Conservation (phyloP, 2,888 invertebrate species). For the Andrena bucephala region DNA sequence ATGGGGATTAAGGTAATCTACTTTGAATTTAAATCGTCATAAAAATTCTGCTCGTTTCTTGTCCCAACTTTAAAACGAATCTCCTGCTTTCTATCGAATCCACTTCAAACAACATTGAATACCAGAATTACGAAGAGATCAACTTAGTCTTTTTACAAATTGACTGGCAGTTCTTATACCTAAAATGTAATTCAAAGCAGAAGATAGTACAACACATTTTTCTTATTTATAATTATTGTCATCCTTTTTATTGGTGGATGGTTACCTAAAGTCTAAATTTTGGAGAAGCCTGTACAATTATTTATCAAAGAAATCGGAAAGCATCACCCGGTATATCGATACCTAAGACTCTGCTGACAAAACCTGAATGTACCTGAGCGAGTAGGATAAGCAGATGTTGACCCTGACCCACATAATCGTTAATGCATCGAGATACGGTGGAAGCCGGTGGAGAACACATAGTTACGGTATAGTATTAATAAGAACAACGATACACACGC, state of each 20-base stretch:
- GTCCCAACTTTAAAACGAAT: neutral
- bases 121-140: too few species aligned
- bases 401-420: constrained; percentile 83
- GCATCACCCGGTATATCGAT: constrained; percentile 38
- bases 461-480: constrained; percentile 67
- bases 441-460: constrained; percentile 58
- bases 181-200: too few species aligned
- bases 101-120: too few species aligned
- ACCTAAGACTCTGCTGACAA: constrained; percentile 36
- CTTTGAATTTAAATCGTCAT: neutral
- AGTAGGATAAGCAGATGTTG: constrained; percentile 78
- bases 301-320: neutral
- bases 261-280: neutral
- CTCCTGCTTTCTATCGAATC: neutral
- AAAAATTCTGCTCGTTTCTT: neutral
- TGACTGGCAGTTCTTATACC: too few species aligned
- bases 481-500: constrained; percentile 54
- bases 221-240: too few species aligned
- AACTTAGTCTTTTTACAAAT: too few species aligned
- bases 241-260: too few species aligned
- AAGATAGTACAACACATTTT: too few species aligned
- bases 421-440: constrained; percentile 72
- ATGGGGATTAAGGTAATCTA: neutral
- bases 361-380: constrained; percentile 58
- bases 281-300: neutral